A percentile compares a stretch with the other conserved stretches of the same genome.
Evolutionary conservation across 2,113 vertebrate genomes (phyloP).

Genomic region (Anser brachyrhynchus): DNA sequence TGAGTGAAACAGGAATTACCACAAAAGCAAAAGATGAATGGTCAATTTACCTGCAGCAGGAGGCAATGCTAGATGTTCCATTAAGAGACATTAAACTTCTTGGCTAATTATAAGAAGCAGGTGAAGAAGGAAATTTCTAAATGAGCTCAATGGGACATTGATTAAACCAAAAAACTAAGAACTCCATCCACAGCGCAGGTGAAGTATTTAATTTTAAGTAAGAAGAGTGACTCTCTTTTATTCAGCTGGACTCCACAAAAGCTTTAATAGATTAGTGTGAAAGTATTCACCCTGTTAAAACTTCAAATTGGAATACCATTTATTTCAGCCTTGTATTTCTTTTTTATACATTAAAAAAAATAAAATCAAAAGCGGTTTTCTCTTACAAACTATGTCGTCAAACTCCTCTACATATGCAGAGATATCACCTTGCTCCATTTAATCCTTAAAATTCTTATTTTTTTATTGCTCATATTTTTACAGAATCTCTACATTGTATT

Average conservation of each 20-base stretch:
- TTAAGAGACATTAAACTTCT: conserved; percentile 56
- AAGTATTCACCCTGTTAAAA: not conserved
- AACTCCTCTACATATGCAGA: not conserved
- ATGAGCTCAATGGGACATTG: conserved; percentile 56
- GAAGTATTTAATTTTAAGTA: conserved; percentile 20
- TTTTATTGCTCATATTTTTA: not conserved
- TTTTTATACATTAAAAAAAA: not conserved
- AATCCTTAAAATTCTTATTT: not conserved
- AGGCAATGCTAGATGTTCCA: conserved; percentile 36
- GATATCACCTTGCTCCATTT: not conserved
- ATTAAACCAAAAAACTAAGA: conserved; percentile 57
- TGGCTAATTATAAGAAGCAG: conserved; percentile 40
- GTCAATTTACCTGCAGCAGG: conserved; percentile 54
- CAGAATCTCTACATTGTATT: not conserved
- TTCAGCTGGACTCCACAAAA: not conserved
- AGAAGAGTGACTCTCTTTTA: not conserved
- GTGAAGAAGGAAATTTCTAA: conserved; percentile 25
- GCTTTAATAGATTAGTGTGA: not conserved
- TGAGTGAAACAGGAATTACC: conserved; percentile 9
- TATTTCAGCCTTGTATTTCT: not conserved
- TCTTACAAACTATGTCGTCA: not conserved
- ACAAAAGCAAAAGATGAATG: conserved; percentile 54
- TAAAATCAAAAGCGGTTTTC: not conserved
- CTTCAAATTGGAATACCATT: not conserved
- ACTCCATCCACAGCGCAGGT: not conserved